phyloP scores from a whole-genome alignment of 2,888 invertebrate species.

The Strigamia maritima region DNA sequence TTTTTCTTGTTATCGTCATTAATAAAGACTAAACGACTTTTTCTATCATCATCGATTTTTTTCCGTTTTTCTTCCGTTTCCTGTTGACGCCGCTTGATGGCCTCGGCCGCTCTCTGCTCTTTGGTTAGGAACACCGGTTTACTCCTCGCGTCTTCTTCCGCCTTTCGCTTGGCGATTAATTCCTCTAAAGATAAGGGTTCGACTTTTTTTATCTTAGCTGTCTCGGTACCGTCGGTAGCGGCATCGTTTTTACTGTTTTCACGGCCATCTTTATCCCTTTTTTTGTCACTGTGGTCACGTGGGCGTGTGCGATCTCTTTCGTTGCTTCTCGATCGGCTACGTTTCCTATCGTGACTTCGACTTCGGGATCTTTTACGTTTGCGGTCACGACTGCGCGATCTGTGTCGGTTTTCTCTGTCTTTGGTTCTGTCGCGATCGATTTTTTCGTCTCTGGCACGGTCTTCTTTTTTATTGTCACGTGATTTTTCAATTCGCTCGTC shows the following conservation, averaged over 20 bases:
- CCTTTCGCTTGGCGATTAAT: constrained; percentile 89
- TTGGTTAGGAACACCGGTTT: constrained; percentile 97
- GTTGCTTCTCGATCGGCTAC: not conserved
- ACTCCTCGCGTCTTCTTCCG: constrained; percentile 87
- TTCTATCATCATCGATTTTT: constrained; percentile 66
- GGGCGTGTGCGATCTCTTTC: not conserved
- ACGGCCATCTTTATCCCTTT: not conserved
- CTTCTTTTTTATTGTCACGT: not conserved
- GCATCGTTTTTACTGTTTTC: not conserved
- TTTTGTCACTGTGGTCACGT: constrained; percentile 24
- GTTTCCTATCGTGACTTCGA: not conserved
- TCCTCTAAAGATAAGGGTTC: constrained; percentile 96
- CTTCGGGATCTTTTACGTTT: constrained; percentile 10
- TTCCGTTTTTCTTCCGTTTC: constrained; percentile 77
- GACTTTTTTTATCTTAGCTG: constrained; percentile 45
- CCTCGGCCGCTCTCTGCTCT: constrained; percentile 87
- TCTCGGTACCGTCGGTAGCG: not conserved
- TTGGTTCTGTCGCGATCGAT: not conserved
- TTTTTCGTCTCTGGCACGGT: not conserved
- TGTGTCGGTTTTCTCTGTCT: constrained; percentile 8
- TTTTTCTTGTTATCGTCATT: constrained; percentile 53
- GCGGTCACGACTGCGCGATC: not conserved
- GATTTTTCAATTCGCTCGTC: not conserved
- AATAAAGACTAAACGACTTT: constrained; percentile 60
- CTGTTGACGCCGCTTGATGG: constrained; percentile 81